phyloP scores from a whole-genome alignment of 2,888 invertebrate species.

The Acronicta alni region DNA sequence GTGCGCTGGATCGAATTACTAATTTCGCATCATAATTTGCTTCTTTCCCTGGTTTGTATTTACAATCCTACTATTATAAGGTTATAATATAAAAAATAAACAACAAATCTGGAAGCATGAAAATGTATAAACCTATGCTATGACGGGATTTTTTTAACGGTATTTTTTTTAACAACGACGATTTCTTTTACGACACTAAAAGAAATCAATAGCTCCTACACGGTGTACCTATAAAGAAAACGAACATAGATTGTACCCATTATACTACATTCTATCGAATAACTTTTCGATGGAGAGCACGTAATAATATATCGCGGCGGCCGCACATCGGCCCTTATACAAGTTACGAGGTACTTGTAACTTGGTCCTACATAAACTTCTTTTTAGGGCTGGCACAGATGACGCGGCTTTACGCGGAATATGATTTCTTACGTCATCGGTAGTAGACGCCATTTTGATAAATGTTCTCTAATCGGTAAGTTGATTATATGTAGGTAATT shows the following conservation, averaged over 20 bases:
- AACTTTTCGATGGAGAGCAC: constrained; percentile 15
- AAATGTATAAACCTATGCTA: too few relatives aligned
- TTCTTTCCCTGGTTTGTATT: neutral
- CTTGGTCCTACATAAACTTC: constrained; percentile 13
- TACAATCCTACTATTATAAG: too few relatives aligned
- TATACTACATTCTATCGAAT: constrained; percentile 25
- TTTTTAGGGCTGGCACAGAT: constrained; percentile 21
- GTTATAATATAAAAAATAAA: too few relatives aligned
- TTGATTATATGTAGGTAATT: too few relatives aligned
- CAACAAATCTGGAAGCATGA: too few relatives aligned
- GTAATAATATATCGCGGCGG: constrained; percentile 21
- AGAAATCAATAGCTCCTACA: too few relatives aligned
- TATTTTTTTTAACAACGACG: too few relatives aligned
- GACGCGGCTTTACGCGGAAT: neutral
- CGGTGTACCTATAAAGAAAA: too few relatives aligned
- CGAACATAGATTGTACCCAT: neutral
- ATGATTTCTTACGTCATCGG: neutral
- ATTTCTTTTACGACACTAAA: too few relatives aligned
- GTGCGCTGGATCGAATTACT: neutral
- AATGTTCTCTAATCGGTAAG: too few relatives aligned
- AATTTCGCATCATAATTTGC: neutral
- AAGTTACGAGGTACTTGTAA: constrained; percentile 30
- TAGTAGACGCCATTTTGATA: neutral
- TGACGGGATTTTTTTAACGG: too few relatives aligned
- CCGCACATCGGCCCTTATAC: constrained; percentile 26